These are phyloP conservation scores for Cybosia mesomella DNA, from an alignment of 2,888 invertebrate genomes.

Conservation along the genomic window DNA sequence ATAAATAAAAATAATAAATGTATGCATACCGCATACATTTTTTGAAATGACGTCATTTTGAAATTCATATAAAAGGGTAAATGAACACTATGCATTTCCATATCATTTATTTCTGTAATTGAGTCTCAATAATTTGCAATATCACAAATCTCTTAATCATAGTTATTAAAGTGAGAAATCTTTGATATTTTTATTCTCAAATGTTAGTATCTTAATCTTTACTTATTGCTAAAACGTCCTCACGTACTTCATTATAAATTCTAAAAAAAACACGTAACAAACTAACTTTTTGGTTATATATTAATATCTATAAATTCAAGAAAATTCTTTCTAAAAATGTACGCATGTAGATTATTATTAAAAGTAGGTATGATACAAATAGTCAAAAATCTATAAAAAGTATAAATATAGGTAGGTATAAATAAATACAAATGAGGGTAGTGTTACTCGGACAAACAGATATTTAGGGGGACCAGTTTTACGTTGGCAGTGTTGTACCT, in stretches of 20 bases:
- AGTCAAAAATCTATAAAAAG: constrained; percentile 2
- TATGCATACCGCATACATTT: background rate
- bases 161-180: constrained; percentile 22
- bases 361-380: constrained; percentile 6
- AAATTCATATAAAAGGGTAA: background rate
- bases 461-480: too few species aligned
- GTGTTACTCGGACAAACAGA: background rate
- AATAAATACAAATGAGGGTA: background rate
- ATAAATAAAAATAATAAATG: background rate
- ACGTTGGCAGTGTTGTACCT: too few species aligned
- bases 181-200: constrained; percentile 25
- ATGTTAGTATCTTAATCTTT: constrained; percentile 24
- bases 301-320: constrained; percentile 40
- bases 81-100: background rate
- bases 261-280: constrained; percentile 39
- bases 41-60: too few species aligned
- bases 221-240: constrained; percentile 24
- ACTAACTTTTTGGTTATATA: constrained; percentile 40
- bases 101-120: constrained; percentile 19
- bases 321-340: constrained; percentile 47
- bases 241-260: constrained; percentile 27
- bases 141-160: constrained; percentile 38
- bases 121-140: constrained; percentile 38
- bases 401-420: background rate
- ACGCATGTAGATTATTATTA: constrained; percentile 30